Evolutionary conservation across 1,140 invertebrate species (phyloP).

Genomic region (Neuroterus valhalla): DNA sequence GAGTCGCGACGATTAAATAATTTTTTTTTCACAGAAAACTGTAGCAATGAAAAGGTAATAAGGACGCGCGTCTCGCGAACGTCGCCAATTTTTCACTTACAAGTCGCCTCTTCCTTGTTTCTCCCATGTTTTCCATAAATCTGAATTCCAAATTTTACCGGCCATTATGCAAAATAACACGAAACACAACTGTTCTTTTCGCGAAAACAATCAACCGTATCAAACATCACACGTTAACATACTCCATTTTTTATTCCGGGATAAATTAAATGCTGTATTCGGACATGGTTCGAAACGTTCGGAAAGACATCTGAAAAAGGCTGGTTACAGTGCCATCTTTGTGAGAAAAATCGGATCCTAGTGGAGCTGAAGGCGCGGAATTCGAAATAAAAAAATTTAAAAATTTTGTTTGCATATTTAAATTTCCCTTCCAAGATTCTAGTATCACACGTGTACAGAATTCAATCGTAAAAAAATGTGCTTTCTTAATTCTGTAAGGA

Average conservation of each 20-base stretch:
- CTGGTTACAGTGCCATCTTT: no score
- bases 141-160: constrained; percentile 73
- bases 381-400: no score
- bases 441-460: no score
- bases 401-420: no score
- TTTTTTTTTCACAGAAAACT: constrained; percentile 54
- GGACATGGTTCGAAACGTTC: constrained; percentile 26
- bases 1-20: constrained; percentile 62
- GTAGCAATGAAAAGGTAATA: constrained; percentile 64
- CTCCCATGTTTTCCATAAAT: constrained; percentile 82
- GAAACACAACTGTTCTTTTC: constrained; percentile 42
- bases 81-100: constrained; percentile 75
- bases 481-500: no score
- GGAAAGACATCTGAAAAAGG: not conserved
- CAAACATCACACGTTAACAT: constrained; percentile 69
- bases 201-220: constrained; percentile 63
- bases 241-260: constrained; percentile 49
- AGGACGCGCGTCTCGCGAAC: constrained; percentile 60
- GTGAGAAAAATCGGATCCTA: no score
- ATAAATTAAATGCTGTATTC: no score
- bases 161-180: constrained; percentile 66
- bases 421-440: no score
- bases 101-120: constrained; percentile 80
- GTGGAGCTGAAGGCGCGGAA: no score
- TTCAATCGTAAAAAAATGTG: no score